Evolutionary conservation across 2,113 vertebrate genomes (phyloP).

Genomic region (Notechis scutatus): DNA sequence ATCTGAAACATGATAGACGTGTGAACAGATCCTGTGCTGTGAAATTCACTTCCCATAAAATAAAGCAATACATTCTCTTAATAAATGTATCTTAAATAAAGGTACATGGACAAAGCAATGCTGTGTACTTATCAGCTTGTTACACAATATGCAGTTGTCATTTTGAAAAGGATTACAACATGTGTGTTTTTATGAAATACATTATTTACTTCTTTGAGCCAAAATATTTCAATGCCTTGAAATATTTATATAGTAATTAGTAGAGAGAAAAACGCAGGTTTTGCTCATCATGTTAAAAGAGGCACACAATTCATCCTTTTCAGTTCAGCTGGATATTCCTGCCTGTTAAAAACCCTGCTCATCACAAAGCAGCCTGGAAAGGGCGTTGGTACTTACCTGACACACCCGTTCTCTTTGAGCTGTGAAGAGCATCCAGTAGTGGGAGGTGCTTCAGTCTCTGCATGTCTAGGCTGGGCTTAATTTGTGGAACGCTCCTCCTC

Average conservation of each 20-base stretch:
- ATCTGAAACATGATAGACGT: neutral
- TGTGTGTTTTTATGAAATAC: constrained; percentile 7
- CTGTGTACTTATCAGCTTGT: neutral
- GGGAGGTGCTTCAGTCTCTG: no score
- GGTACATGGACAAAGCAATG: neutral
- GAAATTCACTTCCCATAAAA: neutral
- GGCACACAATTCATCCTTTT: neutral
- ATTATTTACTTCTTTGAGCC: constrained; percentile 30
- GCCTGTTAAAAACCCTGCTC: constrained; percentile 1
- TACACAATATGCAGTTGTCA: constrained; percentile 8
- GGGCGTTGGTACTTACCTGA: no score
- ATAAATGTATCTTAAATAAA: constrained; percentile 4
- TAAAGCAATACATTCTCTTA: neutral
- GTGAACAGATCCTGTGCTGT: neutral
- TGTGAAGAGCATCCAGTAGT: no score
- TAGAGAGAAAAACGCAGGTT: neutral
- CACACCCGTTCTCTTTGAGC: no score
- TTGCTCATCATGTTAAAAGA: neutral
- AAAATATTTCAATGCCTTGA: constrained; percentile 1
- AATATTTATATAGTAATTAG: neutral
- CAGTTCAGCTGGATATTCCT: constrained; percentile 8
- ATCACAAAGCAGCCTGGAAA: neutral
- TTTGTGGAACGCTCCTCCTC: no score
- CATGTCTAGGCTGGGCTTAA: no score
- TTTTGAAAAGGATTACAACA: constrained; percentile 9